Evolutionary conservation across 1,140 invertebrate species (phyloP), one percentile per base, ranked within the genome.

Genomic region (Calycopis cecrops): DNA sequence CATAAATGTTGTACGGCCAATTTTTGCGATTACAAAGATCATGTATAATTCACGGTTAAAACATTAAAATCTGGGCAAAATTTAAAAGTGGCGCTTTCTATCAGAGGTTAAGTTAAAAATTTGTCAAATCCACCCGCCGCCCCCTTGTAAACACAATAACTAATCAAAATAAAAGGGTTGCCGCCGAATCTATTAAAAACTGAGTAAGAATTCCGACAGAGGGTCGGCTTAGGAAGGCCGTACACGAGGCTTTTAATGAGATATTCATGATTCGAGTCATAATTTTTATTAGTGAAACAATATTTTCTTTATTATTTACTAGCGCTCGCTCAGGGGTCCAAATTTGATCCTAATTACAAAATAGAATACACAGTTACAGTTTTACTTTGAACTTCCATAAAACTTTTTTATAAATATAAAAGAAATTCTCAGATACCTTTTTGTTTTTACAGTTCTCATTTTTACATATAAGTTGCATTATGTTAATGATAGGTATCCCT

Each of bases 121-220:
- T 70, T 71, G 71, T 76, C 71, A 75, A 70, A 71, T 50, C 40
- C 42, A 47, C 53, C 57, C 49, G 60, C 44, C 56, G 40, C 52
- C 63, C 69, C 67, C 55, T 54, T 50, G 52, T 60, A 76, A 78
- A 78, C 71, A 82, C 76, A 81, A 82, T 83, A 85, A 82, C 79
- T 85, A 84, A 85, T 85, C 79, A 79, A 61, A 79, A 78, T 80
- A 81, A 84, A 84, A 85, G 82, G 82, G 82, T 85, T 84, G 79
- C 68, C 71, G 70, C 67, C 57, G 73, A 52, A 62, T 74, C 82
- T 85, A 78, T 85, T 85, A 85, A 85, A 85, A 85, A 85, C 77
- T 84, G 74, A 51, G 63, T 71, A 84, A 84, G 76, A 85, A 82
- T 82, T 76, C 69, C 70, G 52, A 61, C 55, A 56, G 67, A 73